Percentiles rank a stretch among this genome's conserved stretches.
Conservation (phyloP, 2,113 vertebrate species). For the Scytalopus superciliaris region DNA sequence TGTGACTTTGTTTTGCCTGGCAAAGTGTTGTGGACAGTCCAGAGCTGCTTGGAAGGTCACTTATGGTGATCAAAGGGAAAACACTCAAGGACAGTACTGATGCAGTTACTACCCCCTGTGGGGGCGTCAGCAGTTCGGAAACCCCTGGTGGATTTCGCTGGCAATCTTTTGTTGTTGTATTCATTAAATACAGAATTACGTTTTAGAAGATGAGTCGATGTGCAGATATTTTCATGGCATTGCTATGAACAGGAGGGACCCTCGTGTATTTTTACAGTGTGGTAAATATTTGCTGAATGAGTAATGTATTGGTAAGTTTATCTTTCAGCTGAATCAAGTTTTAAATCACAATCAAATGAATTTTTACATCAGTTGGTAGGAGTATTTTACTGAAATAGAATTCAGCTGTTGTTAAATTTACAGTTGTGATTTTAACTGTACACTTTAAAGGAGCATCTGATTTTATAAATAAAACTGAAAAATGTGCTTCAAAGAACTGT, state of each 20-base stretch:
- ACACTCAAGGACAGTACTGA: background rate
- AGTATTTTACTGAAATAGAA: slow-evolving; percentile 19
- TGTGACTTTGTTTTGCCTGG: background rate
- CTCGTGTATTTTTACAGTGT: slow-evolving; percentile 1
- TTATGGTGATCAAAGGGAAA: background rate
- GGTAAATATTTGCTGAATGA: background rate
- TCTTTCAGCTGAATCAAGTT: background rate
- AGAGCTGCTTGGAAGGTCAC: background rate
- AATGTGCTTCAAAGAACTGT: background rate
- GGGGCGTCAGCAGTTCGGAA: slow-evolving; percentile 2
- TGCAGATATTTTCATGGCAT: background rate
- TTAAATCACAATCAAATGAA: background rate
- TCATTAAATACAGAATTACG: background rate
- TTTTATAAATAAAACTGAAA: slow-evolving; percentile 66
- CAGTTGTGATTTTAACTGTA: slow-evolving; percentile 50
- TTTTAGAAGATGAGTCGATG: background rate
- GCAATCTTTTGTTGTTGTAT: background rate
- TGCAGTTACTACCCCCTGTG: slow-evolving; percentile 5
- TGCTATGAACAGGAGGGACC: slow-evolving; percentile 36
- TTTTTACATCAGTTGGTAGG: slow-evolving; percentile 17
- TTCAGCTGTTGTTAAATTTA: slow-evolving; percentile 23
- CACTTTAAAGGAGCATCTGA: slow-evolving; percentile 38
- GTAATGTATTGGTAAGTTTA: background rate
- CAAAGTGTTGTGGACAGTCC: background rate
- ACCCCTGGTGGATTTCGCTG: background rate